Percentiles rank a stretch among this genome's conserved stretches.
Conservation (phyloP, 2,113 vertebrate genomes). For the Dromaius novaehollandiae region DNA sequence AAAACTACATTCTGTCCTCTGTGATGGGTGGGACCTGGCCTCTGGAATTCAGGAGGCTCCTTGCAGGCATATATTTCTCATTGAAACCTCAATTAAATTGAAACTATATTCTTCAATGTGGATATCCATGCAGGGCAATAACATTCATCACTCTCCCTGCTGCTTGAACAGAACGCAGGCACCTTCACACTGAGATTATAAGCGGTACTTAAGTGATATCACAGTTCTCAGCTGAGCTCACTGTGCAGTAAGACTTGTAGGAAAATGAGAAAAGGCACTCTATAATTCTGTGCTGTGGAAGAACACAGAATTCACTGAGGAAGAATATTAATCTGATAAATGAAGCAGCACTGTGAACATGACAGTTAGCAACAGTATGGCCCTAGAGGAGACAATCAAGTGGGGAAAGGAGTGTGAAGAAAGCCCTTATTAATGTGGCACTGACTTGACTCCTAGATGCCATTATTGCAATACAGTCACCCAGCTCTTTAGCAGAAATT, state of each 20-base stretch:
- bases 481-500: constrained; percentile 7
- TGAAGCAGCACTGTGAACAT: constrained; percentile 16
- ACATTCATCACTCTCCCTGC: background rate
- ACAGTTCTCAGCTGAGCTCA: background rate
- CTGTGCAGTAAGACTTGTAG: background rate
- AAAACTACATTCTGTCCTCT: background rate
- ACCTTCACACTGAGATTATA: background rate
- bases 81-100: background rate
- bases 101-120: background rate
- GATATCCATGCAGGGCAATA: background rate
- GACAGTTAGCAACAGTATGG: constrained; percentile 9
- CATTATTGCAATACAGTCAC: background rate
- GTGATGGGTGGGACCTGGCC: background rate
- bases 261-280: background rate
- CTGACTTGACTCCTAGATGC: background rate
- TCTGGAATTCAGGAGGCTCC: background rate
- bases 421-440: constrained; percentile 28
- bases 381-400: background rate
- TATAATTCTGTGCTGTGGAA: background rate
- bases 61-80: background rate
- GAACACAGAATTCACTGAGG: background rate
- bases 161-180: background rate
- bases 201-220: background rate
- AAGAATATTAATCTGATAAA: constrained; percentile 42
- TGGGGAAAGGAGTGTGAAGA: constrained; percentile 28